Evolutionary conservation across 2,113 vertebrate genomes (phyloP).

Genomic region (Chitala chitala): DNA sequence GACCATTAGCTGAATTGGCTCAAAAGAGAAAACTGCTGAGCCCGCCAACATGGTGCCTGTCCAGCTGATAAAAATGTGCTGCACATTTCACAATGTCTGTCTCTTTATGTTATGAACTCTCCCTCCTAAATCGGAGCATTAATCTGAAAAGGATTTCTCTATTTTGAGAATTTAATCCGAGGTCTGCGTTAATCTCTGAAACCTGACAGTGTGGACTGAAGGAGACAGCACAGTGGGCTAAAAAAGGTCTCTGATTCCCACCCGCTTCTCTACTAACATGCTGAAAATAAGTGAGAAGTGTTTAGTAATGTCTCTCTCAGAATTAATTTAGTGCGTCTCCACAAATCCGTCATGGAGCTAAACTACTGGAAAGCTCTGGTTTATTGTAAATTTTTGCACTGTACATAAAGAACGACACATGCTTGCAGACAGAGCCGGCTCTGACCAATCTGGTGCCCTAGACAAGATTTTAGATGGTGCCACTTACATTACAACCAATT

Average conservation of each 20-base stretch:
- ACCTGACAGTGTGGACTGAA: no score
- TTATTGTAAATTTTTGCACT: no score
- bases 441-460: no score
- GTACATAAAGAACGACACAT: no score
- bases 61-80: slow-evolving; percentile 28
- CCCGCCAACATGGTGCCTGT: neutral
- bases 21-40: neutral
- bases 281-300: no score
- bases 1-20: neutral
- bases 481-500: no score
- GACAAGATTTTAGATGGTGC: no score
- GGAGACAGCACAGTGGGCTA: slow-evolving; percentile 35
- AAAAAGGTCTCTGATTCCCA: slow-evolving; percentile 50
- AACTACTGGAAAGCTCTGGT: no score
- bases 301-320: slow-evolving; percentile 47
- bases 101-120: neutral
- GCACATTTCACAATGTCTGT: slow-evolving; percentile 34
- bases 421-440: no score
- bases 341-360: slow-evolving; percentile 50
- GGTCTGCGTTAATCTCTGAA: slow-evolving; percentile 61
- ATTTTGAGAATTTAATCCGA: slow-evolving; percentile 66
- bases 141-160: slow-evolving; percentile 64
- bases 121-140: slow-evolving; percentile 55
- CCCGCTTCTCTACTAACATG: slow-evolving; percentile 18
- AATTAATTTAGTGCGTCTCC: slow-evolving; percentile 53